Evolutionary conservation across 2,113 vertebrate species (phyloP), one percentile per base, ranked within the genome.

Genomic region (Ploceus nigricollis): DNA sequence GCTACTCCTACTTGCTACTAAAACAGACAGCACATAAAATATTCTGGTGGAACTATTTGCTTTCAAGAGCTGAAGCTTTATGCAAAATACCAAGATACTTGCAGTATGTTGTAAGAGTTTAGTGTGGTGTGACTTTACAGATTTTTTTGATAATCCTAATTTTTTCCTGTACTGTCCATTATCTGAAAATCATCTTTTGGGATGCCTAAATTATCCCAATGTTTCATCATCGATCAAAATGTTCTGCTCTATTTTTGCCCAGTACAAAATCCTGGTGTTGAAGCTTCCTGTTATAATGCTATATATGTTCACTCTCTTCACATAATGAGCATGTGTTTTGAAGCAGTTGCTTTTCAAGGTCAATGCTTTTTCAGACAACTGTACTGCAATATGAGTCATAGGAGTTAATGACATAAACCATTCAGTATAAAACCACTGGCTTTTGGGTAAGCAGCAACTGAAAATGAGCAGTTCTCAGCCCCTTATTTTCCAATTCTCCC

Each of bases 261-360:
- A 9, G 88, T 81, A 50, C 92, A 93, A 58, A 95, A 95, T 95
- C 87, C 85, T 97, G 91, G 91, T 94, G 87, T 76, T 82, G 87
- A 93, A 92, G 44, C 94, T 96, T 96, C 92, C 93, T 97, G 93
- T 71, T 94, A 45, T 90, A 96, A 94, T 94, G 89, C 95, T 97
- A 91, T 96, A 94, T 94, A 89, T 90, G 93, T 94, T 96, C 87
- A 24, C 82, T 83, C 95, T 94, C 79, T 91, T 90, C 94, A 95
- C 82, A 93, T 96, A 90, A 96, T 78, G 68, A 96, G 90, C 87
- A 63, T 91, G 91, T 95, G 87, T 94, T 97, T 94, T 85, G 75
- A 82, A 91, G 87, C 87, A 91, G 78, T 94, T 31, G 22, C 85
- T 95, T 91, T 91, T 94, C 95, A 96, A 96, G 93, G 96, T 95